Base-by-base conservation (phyloP, 2,888 invertebrate species). In the Plemyria rubiginata region DNA sequence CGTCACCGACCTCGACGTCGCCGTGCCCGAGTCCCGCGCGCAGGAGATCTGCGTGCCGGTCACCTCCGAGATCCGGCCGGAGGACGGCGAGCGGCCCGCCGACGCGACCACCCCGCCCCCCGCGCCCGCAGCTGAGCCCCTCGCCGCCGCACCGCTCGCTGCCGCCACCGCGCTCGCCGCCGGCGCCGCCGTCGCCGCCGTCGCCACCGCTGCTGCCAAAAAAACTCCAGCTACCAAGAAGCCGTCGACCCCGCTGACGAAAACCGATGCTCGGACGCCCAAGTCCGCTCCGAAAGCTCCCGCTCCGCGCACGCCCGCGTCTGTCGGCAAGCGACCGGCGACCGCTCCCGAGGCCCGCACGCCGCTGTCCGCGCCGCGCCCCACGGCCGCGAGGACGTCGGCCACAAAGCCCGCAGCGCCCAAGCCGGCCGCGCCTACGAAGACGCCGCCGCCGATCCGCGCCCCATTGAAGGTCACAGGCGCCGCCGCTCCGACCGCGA, bases 41-140 rank as follows among this genome's bases (percentile, higher is more conserved):
- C 90, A 90, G 64, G 90, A 92, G 87, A 94, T 86, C 69, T 94
- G 80, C 86, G 89, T 84, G 74, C 92, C 82, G 72, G 93, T 80
- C 82, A 93, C 85, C 22, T 80, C 74, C 64, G 90, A 89, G 75
- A 89, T 90, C 50, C 80, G 78, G 32, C 77, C 77, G 32, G 88
- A 88, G 51, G 88, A 87, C 65, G 79, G 74, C 62, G 83, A 77
- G 56, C 82, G 76, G 57, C 76, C 57, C 77, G 78, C 77, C 67
- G 67, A 79, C 59, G 78, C 64, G 48, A 71, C 68, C 66, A 70
- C 76, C 45, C 77, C 80, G 54, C 82, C 70, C 52, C 76, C 78
- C 49, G 76, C 82, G 12, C 80, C 84, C 41, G 79, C 80, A 12
- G 74, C 74, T 29, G 79, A 76, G 32, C 75, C 79, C 68, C 49